phyloP scores from a whole-genome alignment of 2,888 invertebrate genomes.

The Escarpia spicata region DNA sequence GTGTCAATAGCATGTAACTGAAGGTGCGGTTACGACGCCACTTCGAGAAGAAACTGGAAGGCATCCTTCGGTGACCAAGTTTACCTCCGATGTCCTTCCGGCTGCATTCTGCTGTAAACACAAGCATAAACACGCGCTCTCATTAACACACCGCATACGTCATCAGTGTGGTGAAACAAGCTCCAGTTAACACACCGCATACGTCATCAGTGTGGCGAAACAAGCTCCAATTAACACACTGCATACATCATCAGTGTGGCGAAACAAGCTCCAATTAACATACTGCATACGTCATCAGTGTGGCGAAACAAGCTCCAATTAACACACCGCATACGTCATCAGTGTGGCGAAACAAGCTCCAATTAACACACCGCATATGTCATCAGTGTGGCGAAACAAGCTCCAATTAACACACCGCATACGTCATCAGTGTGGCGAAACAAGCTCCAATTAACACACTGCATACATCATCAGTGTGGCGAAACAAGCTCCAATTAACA shows the following conservation, averaged over 20 bases:
- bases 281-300: too few relatives aligned
- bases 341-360: background rate
- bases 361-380: background rate
- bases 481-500: background rate
- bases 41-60: slow-evolving; percentile 19
- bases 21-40: background rate
- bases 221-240: too few relatives aligned
- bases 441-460: background rate
- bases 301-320: too few relatives aligned
- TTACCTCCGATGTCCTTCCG: background rate
- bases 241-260: too few relatives aligned
- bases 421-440: background rate
- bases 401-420: background rate
- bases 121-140: background rate
- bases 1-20: background rate
- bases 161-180: background rate
- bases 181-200: background rate
- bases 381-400: background rate
- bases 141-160: background rate
- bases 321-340: background rate
- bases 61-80: slow-evolving; percentile 21
- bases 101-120: background rate
- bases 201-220: too few relatives aligned
- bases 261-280: too few relatives aligned
- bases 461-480: background rate